Conservation (phyloP, 2,113 vertebrate genomes). For the Neogobius melanostomus region DNA sequence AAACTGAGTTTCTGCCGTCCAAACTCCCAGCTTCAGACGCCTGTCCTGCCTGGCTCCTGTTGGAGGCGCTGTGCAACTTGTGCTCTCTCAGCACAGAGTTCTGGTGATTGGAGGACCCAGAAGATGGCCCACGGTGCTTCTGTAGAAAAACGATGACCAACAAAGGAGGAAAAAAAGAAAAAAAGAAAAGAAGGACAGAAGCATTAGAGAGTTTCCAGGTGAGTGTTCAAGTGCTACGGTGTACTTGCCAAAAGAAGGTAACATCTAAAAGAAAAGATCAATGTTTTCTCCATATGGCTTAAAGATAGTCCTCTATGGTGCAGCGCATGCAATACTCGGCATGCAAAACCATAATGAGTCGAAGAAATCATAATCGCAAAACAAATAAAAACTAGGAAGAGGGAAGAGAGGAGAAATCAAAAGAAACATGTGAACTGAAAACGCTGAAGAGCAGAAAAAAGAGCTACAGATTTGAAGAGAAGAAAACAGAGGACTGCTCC, state of each 20-base stretch:
- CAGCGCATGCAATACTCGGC: slow-evolving; percentile 98
- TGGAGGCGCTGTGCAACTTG: slow-evolving; percentile 59
- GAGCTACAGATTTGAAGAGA: slow-evolving; percentile 76
- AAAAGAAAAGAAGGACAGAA: slow-evolving; percentile 73
- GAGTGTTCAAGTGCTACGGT: slow-evolving; percentile 68
- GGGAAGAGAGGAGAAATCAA: slow-evolving; percentile 62
- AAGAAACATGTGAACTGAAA: slow-evolving; percentile 74
- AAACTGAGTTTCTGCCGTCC: slow-evolving; percentile 70
- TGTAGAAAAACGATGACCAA: slow-evolving; percentile 78
- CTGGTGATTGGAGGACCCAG: slow-evolving; percentile 76
- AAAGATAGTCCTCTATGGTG: slow-evolving; percentile 94
- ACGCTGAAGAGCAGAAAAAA: slow-evolving; percentile 72
- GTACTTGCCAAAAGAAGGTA: slow-evolving; percentile 78
- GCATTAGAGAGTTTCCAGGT: slow-evolving; percentile 69
- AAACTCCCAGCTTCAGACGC: slow-evolving; percentile 68
- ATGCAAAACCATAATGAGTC: slow-evolving; percentile 93
- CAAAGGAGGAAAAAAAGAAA: slow-evolving; percentile 62
- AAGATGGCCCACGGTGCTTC: slow-evolving; percentile 80
- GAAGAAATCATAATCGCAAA: slow-evolving; percentile 79
- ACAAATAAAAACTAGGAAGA: slow-evolving; percentile 67
- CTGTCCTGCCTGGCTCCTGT: slow-evolving; percentile 66
- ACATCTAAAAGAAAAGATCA: slow-evolving; percentile 81
- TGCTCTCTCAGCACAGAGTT: slow-evolving; percentile 73
- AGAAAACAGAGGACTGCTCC: slow-evolving; percentile 79
- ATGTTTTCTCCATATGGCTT: slow-evolving; percentile 80